Evolutionary conservation across 2,113 vertebrate species (phyloP), one percentile per base, ranked within the genome.

Genomic region (Barnardius zonarius): DNA sequence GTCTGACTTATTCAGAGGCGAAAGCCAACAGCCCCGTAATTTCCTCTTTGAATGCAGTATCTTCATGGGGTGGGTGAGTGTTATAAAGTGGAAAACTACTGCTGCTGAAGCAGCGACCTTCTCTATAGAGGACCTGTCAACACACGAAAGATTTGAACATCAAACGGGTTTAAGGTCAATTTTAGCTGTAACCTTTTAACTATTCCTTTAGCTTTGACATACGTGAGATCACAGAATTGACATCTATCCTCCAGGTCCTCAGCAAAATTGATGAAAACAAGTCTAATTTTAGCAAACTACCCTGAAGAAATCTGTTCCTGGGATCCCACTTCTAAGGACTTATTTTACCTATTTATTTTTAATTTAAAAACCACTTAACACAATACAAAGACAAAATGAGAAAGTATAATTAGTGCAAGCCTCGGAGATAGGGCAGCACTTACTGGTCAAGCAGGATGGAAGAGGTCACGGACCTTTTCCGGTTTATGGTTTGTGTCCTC

Each of bases 111-210:
- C 70, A 95, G 91, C 11, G 16, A 92, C 77, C 88, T 96, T 94
- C 80, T 55, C 91, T 96, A 75, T 49, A 92, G 94, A 83, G 77
- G 87, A 84, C 77, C 77, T 97, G 96, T 97, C 86, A 96, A 91
- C 91, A 84, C 96, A 90, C 80, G 75, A 75, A 88, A 74, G 83
- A 92, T 64, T 4, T 62, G 77, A 92, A 92, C 88, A 95, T 96
- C 96, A 96, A 94, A 96, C 5, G 3, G 10, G 27, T 84, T 94
- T 82, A 88, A 96, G 88, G 80, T 76, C 86, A 62, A 8, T 66
- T 94, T 90, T 86, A 94, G 96, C 81, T 95, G n/a, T 90, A 96
- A 95, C 51, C 86, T 96, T 97, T 93, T 72, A 92, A 95, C 67
- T 90, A 72, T 83, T 86, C 52, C 88, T 96, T 95, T 63, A 79